Conservation (phyloP, 2,888 invertebrate genomes). For the Amphipoea oculea region DNA sequence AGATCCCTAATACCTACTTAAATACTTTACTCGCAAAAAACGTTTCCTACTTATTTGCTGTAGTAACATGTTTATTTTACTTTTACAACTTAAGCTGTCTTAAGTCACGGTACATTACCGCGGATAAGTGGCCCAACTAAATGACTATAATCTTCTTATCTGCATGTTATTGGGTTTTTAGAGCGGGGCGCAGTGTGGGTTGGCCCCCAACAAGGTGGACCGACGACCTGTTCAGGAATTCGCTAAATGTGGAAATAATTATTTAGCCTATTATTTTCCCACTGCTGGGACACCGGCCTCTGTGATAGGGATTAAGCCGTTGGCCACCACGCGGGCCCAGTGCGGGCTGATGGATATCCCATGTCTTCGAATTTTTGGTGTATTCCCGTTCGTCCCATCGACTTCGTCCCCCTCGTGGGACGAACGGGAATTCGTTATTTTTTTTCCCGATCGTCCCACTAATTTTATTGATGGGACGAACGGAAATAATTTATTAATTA, state of each 20-base stretch:
- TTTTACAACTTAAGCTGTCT: constrained; percentile 18
- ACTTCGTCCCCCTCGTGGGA: too few species aligned
- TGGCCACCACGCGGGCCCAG: neutral
- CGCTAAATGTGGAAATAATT: too few species aligned
- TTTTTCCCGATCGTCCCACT: too few species aligned
- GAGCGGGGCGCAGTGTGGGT: neutral
- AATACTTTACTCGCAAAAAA: constrained; percentile 3
- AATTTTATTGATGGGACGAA: too few species aligned
- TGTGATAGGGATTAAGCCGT: neutral
- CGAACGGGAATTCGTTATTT: too few species aligned
- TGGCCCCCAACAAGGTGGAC: neutral
- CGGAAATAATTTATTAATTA: too few species aligned
- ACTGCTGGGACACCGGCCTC: neutral
- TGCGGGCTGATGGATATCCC: neutral
- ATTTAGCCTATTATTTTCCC: neutral
- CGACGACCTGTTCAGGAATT: neutral
- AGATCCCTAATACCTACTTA: neutral
- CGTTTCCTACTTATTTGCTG: neutral
- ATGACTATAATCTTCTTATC: constrained; percentile 1
- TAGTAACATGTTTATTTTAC: constrained; percentile 6
- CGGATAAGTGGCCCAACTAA: neutral
- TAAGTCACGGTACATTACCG: too few species aligned
- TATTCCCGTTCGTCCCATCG: too few species aligned
- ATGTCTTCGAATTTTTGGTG: neutral
- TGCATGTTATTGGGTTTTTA: neutral